Conservation (phyloP, 2,113 vertebrate species). For the Neodon shergylaensis region DNA sequence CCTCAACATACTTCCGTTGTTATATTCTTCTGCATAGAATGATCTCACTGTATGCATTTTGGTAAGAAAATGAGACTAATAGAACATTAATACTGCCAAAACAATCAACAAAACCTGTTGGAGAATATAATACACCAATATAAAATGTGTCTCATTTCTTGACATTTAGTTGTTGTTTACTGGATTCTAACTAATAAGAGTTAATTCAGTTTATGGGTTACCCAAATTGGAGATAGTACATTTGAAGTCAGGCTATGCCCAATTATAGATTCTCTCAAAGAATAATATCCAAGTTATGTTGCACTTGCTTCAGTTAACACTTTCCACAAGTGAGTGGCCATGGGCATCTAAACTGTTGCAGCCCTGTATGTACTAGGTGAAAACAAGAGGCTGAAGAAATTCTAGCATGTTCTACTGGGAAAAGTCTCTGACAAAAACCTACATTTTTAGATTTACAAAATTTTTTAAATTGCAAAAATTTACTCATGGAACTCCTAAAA, state of each 20-base stretch:
- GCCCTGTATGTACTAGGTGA: accelerated
- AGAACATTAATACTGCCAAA: background rate
- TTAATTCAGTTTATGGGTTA: background rate
- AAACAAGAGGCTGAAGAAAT: background rate
- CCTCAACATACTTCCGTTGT: background rate
- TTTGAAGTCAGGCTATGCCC: background rate
- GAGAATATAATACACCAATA: background rate
- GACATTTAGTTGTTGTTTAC: background rate
- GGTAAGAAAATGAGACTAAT: background rate
- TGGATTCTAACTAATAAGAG: background rate
- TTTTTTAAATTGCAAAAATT: background rate
- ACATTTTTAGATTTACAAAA: too few species aligned
- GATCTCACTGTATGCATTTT: background rate
- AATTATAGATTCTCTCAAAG: background rate
- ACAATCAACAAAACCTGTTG: background rate
- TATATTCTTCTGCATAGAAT: background rate
- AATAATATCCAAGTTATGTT: background rate
- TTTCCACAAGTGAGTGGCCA: background rate
- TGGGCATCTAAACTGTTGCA: background rate
- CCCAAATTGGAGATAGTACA: background rate
- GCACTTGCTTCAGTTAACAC: background rate
- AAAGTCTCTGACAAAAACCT: constrained; percentile 30
- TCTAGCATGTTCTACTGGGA: background rate
- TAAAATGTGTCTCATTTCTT: background rate
- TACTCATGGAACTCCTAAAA: background rate